Conservation (phyloP, 92 coral and sea anemone species). For the Actinernus sp. region DNA sequence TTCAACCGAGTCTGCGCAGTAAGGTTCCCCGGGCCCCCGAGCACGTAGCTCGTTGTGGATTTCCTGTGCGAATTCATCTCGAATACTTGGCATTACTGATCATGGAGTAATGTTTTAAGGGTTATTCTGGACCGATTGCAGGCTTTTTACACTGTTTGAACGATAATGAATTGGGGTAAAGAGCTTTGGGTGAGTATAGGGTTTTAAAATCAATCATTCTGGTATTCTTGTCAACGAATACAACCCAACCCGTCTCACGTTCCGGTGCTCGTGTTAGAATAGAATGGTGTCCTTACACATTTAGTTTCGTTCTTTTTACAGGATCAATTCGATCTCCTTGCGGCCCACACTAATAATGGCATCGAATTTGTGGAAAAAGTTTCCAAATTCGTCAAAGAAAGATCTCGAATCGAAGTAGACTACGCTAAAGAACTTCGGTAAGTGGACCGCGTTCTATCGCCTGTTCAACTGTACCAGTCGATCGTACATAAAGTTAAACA, state of each 20-base stretch:
- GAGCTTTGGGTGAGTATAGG: constrained; percentile 90
- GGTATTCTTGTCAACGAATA: background rate
- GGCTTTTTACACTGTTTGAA: constrained; percentile 3
- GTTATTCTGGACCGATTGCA: no score
- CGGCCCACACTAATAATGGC: constrained; percentile 83
- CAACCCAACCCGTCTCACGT: no score
- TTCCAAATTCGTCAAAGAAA: constrained; percentile 93
- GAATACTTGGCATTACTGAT: constrained; percentile 20
- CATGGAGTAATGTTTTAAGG: constrained; percentile 11
- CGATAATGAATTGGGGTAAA: constrained; percentile 93
- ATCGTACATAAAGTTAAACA: no score
- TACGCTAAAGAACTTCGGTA: constrained; percentile 97
- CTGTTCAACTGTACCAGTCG: background rate
- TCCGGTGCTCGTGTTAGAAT: no score
- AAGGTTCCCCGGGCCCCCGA: no score
- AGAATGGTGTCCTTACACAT: background rate
- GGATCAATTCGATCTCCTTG: constrained; percentile 94
- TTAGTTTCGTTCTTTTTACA: constrained; percentile 17
- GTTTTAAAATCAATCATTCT: background rate
- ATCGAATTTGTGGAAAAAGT: constrained; percentile 93
- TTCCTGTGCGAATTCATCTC: constrained; percentile 33
- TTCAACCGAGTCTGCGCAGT: no score
- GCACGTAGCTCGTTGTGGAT: constrained; percentile 28
- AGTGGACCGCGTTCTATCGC: no score
- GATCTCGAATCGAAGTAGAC: constrained; percentile 89